Evolutionary conservation across 2,888 invertebrate genomes (phyloP).

Genomic region (Microplitis deprimator): DNA sequence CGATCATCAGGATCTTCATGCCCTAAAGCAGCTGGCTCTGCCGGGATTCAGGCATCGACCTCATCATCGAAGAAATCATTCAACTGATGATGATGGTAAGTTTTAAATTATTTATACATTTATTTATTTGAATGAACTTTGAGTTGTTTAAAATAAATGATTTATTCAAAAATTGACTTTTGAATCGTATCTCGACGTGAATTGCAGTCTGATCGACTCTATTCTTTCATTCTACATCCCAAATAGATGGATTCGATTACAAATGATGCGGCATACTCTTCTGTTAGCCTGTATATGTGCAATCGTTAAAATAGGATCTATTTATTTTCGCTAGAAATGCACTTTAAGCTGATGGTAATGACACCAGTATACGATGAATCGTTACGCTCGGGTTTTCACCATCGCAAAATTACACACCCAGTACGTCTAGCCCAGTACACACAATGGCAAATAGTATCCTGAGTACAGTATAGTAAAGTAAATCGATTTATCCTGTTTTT

Average conservation of each 20-base stretch:
- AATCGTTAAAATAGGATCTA: constrained; percentile 28
- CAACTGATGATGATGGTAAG: constrained; percentile 65
- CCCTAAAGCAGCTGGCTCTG: constrained; percentile 69
- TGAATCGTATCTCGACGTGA: not conserved
- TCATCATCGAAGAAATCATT: constrained; percentile 58
- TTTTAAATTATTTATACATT: constrained; percentile 36
- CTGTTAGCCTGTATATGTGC: not conserved
- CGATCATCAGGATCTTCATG: constrained; percentile 73
- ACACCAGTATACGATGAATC: constrained; percentile 26
- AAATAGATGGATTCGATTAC: constrained; percentile 24
- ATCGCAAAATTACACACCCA: constrained; percentile 20
- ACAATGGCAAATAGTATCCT: not conserved
- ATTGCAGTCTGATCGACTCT: not conserved
- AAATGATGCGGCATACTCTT: constrained; percentile 26
- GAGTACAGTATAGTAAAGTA: not conserved
- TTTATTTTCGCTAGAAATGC: constrained; percentile 41
- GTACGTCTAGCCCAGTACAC: not conserved
- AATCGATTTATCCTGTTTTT: not conserved
- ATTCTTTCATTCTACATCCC: not conserved
- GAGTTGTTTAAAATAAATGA: no score
- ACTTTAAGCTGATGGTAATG: constrained; percentile 37
- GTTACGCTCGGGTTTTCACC: constrained; percentile 24
- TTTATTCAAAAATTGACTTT: no score
- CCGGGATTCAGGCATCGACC: constrained; percentile 62
- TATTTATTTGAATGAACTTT: not conserved